These are phyloP conservation scores for Oligia strigilis DNA, from an alignment of 2,888 invertebrate genomes.

Conservation along the genomic window DNA sequence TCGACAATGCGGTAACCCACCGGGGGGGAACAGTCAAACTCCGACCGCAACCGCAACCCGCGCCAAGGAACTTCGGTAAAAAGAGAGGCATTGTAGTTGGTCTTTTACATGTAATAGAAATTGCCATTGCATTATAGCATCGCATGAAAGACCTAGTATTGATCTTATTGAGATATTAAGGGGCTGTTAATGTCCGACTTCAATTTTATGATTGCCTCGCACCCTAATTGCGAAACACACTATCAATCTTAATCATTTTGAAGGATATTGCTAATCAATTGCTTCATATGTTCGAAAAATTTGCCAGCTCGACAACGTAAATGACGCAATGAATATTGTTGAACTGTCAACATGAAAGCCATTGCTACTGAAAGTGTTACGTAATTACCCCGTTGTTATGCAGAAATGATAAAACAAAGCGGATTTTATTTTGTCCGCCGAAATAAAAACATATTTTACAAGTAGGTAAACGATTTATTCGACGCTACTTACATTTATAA, in stretches of 20 bases:
- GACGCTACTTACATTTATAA: constrained; percentile 10
- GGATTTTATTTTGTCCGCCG: background rate
- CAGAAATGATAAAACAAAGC: background rate
- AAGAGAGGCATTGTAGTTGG: background rate
- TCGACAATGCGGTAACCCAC: too few relatives aligned
- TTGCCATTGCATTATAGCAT: background rate
- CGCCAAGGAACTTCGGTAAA: background rate
- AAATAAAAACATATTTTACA: constrained; percentile 15
- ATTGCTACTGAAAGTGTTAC: background rate
- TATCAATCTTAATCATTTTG: background rate
- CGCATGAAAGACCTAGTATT: background rate
- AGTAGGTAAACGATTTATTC: constrained; percentile 18
- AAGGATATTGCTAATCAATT: background rate
- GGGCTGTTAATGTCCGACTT: background rate
- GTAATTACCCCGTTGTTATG: background rate
- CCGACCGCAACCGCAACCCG: background rate
- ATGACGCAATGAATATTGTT: background rate
- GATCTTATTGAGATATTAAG: background rate
- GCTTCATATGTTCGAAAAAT: background rate
- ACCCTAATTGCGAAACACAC: background rate
- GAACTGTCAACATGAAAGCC: background rate
- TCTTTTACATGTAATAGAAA: background rate
- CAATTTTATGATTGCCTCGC: background rate
- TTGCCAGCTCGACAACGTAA: background rate
- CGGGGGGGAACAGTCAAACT: too few relatives aligned